These are phyloP conservation scores for Mayetiola destructor DNA, from an alignment of 2,888 invertebrate species.

Conservation along the genomic window DNA sequence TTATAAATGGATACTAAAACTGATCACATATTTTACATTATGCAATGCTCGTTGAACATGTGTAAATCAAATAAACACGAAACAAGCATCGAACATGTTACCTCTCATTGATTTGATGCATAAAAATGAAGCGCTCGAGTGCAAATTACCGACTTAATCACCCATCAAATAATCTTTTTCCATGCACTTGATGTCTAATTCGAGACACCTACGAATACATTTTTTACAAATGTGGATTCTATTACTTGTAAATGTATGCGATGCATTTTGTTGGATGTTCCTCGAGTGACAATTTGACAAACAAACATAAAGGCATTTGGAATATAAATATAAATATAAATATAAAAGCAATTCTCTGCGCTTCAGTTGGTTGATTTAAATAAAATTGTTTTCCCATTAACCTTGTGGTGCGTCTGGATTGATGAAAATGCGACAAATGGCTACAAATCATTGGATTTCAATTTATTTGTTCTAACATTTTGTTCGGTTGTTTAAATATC, in stretches of 20 bases:
- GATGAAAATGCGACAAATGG: background rate
- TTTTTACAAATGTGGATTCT: background rate
- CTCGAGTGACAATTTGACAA: constrained; percentile 9
- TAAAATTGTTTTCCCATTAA: constrained; percentile 9
- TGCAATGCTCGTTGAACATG: background rate
- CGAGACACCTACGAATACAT: constrained; percentile 2
- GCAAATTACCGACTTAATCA: constrained; percentile 5
- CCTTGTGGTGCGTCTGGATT: background rate
- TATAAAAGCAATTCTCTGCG: background rate
- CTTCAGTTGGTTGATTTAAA: too few species aligned
- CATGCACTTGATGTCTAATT: constrained; percentile 7
- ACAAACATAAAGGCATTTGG: background rate
- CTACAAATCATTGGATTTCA: background rate
- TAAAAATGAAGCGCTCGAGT: background rate
- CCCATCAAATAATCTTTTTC: constrained; percentile 3
- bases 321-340: background rate
- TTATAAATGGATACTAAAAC: too few species aligned
- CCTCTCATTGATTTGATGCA: background rate
- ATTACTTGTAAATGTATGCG: too few species aligned
- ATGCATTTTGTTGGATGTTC: too few species aligned
- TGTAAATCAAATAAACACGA: background rate
- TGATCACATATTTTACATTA: too few species aligned
- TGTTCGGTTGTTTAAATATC: background rate
- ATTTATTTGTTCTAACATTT: background rate
- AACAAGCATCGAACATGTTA: background rate